Percentiles rank a stretch among this genome's conserved stretches.
phyloP scores from a whole-genome alignment of 2,113 vertebrate species.

The Hymenochirus boettgeri region DNA sequence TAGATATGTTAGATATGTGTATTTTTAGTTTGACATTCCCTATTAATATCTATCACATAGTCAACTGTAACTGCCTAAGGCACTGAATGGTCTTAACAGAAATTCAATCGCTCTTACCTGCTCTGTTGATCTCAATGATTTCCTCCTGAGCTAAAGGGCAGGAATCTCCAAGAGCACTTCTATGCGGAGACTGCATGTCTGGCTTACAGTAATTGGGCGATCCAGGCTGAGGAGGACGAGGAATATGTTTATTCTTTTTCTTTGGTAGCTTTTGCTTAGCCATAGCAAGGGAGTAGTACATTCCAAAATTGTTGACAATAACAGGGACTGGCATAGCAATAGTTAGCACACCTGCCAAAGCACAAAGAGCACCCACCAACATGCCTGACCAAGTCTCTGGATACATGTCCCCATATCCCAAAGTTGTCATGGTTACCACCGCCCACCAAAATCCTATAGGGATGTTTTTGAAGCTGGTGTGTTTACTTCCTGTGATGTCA shows the following conservation, averaged over 20 bases:
- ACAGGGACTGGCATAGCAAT: slow-evolving; percentile 97
- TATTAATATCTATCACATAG: no score
- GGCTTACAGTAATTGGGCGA: slow-evolving; percentile 91
- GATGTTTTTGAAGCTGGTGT: slow-evolving; percentile 94
- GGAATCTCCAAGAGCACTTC: slow-evolving; percentile 64
- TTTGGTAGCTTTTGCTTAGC: slow-evolving; percentile 96
- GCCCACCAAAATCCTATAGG: slow-evolving; percentile 98
- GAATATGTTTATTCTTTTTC: slow-evolving; percentile 95
- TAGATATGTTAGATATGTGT: no score
- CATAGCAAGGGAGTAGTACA: slow-evolving; percentile 96
- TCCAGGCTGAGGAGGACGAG: slow-evolving; percentile 82
- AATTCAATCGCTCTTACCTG: slow-evolving; percentile 50
- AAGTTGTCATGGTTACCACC: slow-evolving; percentile 91
- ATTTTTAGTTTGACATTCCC: no score
- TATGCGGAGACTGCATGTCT: slow-evolving; percentile 63
- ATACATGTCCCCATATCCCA: slow-evolving; percentile 95
- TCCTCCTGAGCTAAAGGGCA: slow-evolving; percentile 91
- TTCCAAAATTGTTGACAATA: slow-evolving; percentile 96
- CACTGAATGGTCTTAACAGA: neutral
- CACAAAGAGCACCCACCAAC: slow-evolving; percentile 89
- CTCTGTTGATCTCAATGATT: slow-evolving; percentile 84
- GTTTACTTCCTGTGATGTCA: slow-evolving; percentile 79
- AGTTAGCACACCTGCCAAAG: slow-evolving; percentile 89
- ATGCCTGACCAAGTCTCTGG: slow-evolving; percentile 95
- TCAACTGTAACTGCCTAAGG: neutral